These are phyloP conservation scores for Pangasianodon gigas DNA, from an alignment of 2,113 vertebrate species.

Conservation along the genomic window DNA sequence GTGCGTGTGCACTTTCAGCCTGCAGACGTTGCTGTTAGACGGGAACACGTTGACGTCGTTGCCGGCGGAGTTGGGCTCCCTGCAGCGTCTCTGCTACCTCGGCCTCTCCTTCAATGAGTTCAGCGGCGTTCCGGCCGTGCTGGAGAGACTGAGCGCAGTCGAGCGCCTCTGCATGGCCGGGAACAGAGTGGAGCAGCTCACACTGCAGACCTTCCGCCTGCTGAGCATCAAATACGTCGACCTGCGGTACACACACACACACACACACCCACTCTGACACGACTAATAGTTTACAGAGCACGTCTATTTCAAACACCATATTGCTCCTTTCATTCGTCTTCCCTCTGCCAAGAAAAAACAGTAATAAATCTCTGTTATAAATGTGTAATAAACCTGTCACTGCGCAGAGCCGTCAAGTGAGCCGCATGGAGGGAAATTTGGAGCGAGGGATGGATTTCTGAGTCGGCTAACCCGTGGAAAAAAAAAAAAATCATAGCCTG, in stretches of 20 bases:
- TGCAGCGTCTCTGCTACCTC: slow-evolving; percentile 86
- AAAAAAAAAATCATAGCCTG: background rate
- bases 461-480: background rate
- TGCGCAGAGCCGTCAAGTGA: background rate
- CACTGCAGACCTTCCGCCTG: slow-evolving; percentile 83
- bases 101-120: slow-evolving; percentile 97
- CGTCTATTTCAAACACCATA: background rate
- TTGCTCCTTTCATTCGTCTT: background rate
- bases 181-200: slow-evolving; percentile 83
- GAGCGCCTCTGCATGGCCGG: slow-evolving; percentile 97
- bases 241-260: slow-evolving; percentile 77
- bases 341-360: background rate
- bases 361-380: background rate
- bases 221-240: slow-evolving; percentile 91
- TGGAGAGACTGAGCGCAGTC: slow-evolving; percentile 86
- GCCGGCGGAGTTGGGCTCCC: slow-evolving; percentile 84
- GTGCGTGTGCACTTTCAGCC: slow-evolving; percentile 68
- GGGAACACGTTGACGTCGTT: slow-evolving; percentile 90
- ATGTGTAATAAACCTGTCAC: background rate
- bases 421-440: background rate
- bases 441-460: background rate
- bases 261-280: background rate
- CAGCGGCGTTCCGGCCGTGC: slow-evolving; percentile 82
- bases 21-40: slow-evolving; percentile 95
- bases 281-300: background rate